These are phyloP conservation scores for Anser cygnoides DNA, from an alignment of 2,113 vertebrate species.

Conservation along the genomic window DNA sequence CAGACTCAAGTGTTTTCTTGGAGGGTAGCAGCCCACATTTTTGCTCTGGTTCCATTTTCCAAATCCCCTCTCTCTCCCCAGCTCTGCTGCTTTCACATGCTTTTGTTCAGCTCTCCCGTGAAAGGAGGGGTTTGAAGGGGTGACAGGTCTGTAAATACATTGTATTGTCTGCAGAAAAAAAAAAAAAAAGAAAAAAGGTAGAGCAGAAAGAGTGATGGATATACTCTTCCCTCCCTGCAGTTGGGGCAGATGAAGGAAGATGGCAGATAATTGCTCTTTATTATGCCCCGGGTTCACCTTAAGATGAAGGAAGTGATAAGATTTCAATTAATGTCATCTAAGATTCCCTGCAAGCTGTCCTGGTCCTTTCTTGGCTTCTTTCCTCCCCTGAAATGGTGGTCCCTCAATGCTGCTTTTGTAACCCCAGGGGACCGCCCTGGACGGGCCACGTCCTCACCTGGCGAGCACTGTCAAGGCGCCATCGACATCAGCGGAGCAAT, in stretches of 20 bases:
- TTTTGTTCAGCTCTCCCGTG: constrained; percentile 12
- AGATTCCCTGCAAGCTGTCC: constrained; percentile 58
- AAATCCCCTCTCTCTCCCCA: not conserved
- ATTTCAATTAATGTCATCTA: constrained; percentile 68
- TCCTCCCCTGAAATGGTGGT: not conserved
- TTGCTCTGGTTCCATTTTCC: not conserved
- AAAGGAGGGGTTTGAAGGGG: constrained; percentile 25
- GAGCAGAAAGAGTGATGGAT: constrained; percentile 44
- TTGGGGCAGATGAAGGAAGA: constrained; percentile 41
- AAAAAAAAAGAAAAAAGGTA: not conserved
- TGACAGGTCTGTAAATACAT: constrained; percentile 58
- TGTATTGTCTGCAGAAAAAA: not conserved
- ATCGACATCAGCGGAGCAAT: not conserved
- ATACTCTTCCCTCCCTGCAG: constrained; percentile 23
- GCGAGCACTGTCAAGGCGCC: constrained; percentile 26
- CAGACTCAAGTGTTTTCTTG: not conserved
- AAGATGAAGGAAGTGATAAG: constrained; percentile 47
- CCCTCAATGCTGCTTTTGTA: constrained; percentile 62
- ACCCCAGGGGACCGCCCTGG: not conserved
- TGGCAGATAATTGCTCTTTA: constrained; percentile 46
- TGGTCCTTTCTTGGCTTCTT: constrained; percentile 26
- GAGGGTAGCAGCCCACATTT: not conserved
- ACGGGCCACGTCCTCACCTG: constrained; percentile 63
- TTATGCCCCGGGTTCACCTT: constrained; percentile 32
- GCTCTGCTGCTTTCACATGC: constrained; percentile 17